Evolutionary conservation across 64 coral and sea anemone species (phyloP).

Genomic region (Cladopsammia gracilis): DNA sequence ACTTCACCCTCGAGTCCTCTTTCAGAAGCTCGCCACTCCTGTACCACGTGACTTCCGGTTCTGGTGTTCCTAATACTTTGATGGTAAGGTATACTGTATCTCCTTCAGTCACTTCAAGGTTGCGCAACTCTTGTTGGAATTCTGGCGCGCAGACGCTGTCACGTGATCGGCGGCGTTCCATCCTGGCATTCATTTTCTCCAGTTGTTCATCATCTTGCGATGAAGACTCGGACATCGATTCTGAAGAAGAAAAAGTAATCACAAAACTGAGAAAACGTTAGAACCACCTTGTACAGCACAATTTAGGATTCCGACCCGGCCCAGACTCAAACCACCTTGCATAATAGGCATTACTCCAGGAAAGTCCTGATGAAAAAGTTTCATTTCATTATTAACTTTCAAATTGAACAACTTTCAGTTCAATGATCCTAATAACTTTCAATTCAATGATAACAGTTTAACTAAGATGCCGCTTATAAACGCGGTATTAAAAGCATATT

Average conservation of each 20-base stretch:
- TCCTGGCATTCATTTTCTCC: slow-evolving; percentile 29
- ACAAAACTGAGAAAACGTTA: not conserved
- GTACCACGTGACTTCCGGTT: slow-evolving; percentile 93
- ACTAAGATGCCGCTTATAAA: no score
- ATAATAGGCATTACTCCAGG: no score
- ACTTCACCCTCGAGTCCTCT: slow-evolving; percentile 82
- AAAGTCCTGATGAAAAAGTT: no score
- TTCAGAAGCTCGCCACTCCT: slow-evolving; percentile 79
- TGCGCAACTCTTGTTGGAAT: slow-evolving; percentile 87
- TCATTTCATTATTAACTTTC: no score
- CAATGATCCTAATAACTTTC: no score
- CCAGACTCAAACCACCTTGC: no score
- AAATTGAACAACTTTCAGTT: no score
- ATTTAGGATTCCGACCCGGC: no score
- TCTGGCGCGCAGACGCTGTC: slow-evolving; percentile 67
- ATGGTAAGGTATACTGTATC: slow-evolving; percentile 85
- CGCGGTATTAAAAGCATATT: not conserved
- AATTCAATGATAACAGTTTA: no score
- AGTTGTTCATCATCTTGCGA: slow-evolving; percentile 49
- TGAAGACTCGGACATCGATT: slow-evolving; percentile 40
- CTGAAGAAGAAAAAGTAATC: not conserved
- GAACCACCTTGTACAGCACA: not conserved
- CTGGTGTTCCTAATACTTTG: slow-evolving; percentile 75
- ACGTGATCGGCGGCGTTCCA: slow-evolving; percentile 72
- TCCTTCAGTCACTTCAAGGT: slow-evolving; percentile 79